Percentiles rank a stretch among this genome's conserved stretches.
These are phyloP conservation scores for Lepus oiostolus DNA, from an alignment of 2,797 vertebrate genomes.

Conservation along the genomic window DNA sequence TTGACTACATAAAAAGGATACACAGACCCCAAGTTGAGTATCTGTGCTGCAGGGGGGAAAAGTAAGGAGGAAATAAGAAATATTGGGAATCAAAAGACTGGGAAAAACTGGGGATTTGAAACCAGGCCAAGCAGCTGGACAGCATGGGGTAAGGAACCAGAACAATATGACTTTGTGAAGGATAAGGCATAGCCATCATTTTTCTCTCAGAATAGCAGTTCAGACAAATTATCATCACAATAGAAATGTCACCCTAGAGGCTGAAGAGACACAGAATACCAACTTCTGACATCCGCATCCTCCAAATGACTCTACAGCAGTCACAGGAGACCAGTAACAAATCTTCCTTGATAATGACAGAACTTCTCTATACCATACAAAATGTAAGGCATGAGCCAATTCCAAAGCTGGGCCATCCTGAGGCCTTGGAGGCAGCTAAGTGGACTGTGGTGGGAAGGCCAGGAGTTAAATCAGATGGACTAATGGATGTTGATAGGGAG, in stretches of 20 bases:
- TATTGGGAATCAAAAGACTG: neutral
- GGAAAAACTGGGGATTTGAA: neutral
- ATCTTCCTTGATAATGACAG: neutral
- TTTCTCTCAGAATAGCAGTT: neutral
- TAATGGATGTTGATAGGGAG: too few relatives aligned
- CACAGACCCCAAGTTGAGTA: neutral
- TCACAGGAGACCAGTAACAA: neutral
- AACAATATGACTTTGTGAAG: neutral
- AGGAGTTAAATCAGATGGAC: neutral
- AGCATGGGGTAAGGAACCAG: neutral
- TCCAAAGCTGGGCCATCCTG: neutral
- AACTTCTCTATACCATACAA: neutral
- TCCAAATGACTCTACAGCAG: neutral
- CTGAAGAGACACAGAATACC: neutral
- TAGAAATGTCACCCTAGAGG: neutral
- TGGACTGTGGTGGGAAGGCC: neutral
- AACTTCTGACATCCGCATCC: neutral
- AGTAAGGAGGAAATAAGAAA: neutral
- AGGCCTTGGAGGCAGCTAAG: neutral
- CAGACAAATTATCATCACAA: neutral
- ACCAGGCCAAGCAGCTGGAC: neutral
- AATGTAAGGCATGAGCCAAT: neutral
- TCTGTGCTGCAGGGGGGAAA: constrained; percentile 8
- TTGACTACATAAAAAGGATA: constrained; percentile 68
- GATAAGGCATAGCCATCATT: neutral